Evolutionary conservation across 2,113 vertebrate genomes (phyloP), one percentile per base, ranked within the genome.

Genomic region (Mesocricetus auratus): DNA sequence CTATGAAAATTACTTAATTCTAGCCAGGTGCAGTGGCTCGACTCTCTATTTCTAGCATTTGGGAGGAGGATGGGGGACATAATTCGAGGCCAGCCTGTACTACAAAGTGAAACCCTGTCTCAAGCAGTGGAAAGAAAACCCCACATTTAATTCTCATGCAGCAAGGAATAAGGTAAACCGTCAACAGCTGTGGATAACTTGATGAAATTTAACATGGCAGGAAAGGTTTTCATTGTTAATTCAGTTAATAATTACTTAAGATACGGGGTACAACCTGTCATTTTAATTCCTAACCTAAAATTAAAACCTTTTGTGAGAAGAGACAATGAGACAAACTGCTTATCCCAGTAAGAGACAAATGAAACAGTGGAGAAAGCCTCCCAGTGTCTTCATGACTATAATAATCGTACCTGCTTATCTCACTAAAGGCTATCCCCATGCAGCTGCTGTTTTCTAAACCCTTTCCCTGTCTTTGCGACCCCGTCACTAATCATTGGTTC

Each of bases 321-420:
- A 1, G 71, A 0, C 53, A 92, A 53, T 36, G 60, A 78, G 10
- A 77, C 77, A 92, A 12, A 10, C 17, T 90, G 68, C 50, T 92
- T 69, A 87, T 75, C 26, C 45, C 64, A 26, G 19, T 71, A 68
- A 45, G 73, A 86, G 36, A 39, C 77, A 91, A 86, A 96, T 68
- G 94, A 94, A 90, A 74, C 12, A 75, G 29, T 50, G 58, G 71
- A 42, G 66, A 69, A 97, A 73, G 95, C 15, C 22, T 92, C 90
- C 64, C 5, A 86, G 33, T 31, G 53, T 90, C 39, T 50, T 91
- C 86, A 78, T 26, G 60, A 66, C 45, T 29, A 13, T 45, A 45
- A 89, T 19, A 78, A 78, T 39, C 10, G 29, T 50, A 60, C 36
- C 89, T 86, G n/a, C 53, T 86, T 92, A 33, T 69, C 58, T 78